Evolutionary conservation across 2,888 invertebrate genomes (phyloP), one percentile per base, ranked within the genome.

Genomic region (Gymnoscelis rufifasciata): DNA sequence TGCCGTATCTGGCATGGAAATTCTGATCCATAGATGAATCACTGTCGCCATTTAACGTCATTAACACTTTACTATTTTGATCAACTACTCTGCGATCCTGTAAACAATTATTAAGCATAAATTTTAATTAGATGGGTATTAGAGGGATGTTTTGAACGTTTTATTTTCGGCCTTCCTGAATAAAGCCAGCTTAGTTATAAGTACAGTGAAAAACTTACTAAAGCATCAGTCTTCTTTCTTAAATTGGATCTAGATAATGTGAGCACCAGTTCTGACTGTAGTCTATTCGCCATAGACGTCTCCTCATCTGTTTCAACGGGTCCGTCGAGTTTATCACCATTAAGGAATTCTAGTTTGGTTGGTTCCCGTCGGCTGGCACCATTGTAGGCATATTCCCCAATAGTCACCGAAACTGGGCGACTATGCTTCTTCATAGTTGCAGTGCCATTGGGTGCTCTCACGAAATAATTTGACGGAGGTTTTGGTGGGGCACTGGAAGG

Each of bases 231-330:
- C 81, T 91, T 91, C 82, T 92, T 92, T 66, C 91, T 91, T 64
- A 94, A 88, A 86, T 94, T 94, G 43, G 94, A 93, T 70, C 94
- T 91, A 62, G 93, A 93, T 51, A 95, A 79, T 4, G 94, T 95
- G 48, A 93, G 90, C 43, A 91, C 92, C 57, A 95, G 81, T 81
- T 95, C 94, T 47, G 92, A 92, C 62, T 94, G 94, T 46, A 95
- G 81, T 62, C 92, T 90, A 63, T 92, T 92, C 10, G 91, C 88
- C 39, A 92, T 90, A 0, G 91, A 90, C 33, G 83, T 86, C 54
- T 87, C 82, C 19, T 86, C 87, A 40, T 74, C 68, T 26, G 66
- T 43, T 7, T 55, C 71, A 46, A 70, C 26, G n/a, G 73, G 71
- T n/a, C 74, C 78, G 43, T 83, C 83, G 2, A 71, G 62, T 57